Evolutionary conservation across 2,113 vertebrate genomes (phyloP), one percentile per base, ranked within the genome.

Genomic region (Psilopogon haemacephalus): DNA sequence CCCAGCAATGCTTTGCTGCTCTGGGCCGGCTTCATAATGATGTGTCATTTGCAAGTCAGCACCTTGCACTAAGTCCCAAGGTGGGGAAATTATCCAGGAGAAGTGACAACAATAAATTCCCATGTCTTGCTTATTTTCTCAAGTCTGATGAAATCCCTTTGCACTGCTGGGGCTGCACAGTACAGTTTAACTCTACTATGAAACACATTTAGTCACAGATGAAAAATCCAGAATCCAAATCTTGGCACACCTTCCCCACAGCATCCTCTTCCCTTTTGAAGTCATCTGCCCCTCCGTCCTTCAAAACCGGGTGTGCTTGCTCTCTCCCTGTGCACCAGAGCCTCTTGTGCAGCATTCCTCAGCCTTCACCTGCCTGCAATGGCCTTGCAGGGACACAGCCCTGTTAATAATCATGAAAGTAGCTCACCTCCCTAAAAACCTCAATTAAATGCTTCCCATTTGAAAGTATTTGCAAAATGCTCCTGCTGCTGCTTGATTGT

Each of bases 21-120:
- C 90, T 75, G 85, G 77, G 77, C 80, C 91, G 93, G 68, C 86
- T 92, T 89, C 8, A 26, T 93, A 91, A 92, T 89, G 91, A 95
- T 91, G 93, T 95, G 91, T 92, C 93, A 94, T 95, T 95, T 93
- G 94, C 91, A 96, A 96, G 95, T 96, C 96, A 95, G 93, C 96
- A 93, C 87, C 94, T 94, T 84, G 84, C 58, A 20, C 88, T 91
- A 95, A 96, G 91, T 93, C 89, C 73, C 10, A 65, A 96, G 95
- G 93, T 95, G 94, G 94, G 91, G 93, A 94, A 96, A 96, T 94
- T 88, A 94, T 85, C 75, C 89, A 50, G 84, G 56, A 86, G 91
- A 85, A 86, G 82, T 91, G 76, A 89, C 85, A 88, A 80, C 75
- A 90, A 56, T 81, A 46, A 95, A 96, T 94, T 95, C 87, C 91